These are phyloP conservation scores for Drosophila melanosoma DNA, from an alignment of 2,888 invertebrate species.

Conservation along the genomic window DNA sequence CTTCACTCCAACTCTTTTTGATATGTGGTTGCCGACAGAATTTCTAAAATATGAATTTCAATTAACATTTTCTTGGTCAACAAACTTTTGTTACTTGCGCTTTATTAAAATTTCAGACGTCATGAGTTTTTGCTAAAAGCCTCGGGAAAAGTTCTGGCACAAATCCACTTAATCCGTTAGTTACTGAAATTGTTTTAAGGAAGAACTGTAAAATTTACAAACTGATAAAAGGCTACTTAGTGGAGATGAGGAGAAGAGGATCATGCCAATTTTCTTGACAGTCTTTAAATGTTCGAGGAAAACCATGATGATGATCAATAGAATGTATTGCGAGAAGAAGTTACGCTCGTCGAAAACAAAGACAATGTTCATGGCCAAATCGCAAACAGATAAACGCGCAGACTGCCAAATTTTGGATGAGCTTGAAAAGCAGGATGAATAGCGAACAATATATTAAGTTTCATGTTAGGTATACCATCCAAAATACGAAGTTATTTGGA, in stretches of 20 bases:
- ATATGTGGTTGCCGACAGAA: too few species aligned
- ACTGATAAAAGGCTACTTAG: slow-evolving; percentile 72
- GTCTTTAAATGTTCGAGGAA: slow-evolving; percentile 33
- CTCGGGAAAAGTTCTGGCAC: too few species aligned
- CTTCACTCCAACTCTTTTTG: too few species aligned
- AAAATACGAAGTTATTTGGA: slow-evolving; percentile 17
- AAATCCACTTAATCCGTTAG: too few species aligned
- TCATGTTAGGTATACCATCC: background rate
- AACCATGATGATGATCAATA: slow-evolving; percentile 34
- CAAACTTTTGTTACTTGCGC: too few species aligned
- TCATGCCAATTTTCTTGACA: slow-evolving; percentile 71
- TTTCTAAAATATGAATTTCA: background rate
- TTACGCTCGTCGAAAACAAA: slow-evolving; percentile 68
- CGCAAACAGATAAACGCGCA: slow-evolving; percentile 82
- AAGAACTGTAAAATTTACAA: slow-evolving; percentile 70
- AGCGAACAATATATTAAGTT: slow-evolving; percentile 7
- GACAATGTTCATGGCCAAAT: slow-evolving; percentile 71
- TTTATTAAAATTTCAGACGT: too few species aligned
- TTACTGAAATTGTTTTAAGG: background rate
- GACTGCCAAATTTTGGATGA: slow-evolving; percentile 83
- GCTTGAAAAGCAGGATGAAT: slow-evolving; percentile 81
- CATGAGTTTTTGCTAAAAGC: too few species aligned
- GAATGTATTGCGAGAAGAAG: slow-evolving; percentile 51
- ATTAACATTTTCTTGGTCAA: background rate
- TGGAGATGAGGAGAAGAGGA: slow-evolving; percentile 57